Conservation (phyloP, 2,888 invertebrate species). For the Chouioia cunea region DNA sequence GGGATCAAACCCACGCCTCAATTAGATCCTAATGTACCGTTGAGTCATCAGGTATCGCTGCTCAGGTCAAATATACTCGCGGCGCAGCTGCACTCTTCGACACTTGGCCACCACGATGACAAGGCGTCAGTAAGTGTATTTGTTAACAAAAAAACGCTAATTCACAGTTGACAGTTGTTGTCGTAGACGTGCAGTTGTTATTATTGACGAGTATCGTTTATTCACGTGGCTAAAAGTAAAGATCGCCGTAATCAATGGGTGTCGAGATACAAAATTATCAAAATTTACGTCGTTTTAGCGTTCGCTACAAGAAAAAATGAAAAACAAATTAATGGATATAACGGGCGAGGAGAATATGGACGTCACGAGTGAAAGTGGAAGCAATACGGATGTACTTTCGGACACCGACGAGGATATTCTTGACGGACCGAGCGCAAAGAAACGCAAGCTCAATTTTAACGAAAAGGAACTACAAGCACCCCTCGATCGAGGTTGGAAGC, state of each 20-base stretch:
- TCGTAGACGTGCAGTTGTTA: no score
- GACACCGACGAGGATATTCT: slow-evolving; percentile 66
- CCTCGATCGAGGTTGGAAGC: slow-evolving; percentile 82
- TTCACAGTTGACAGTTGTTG: neutral
- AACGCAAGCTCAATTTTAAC: slow-evolving; percentile 64
- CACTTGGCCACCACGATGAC: slow-evolving; percentile 60
- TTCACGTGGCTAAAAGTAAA: no score
- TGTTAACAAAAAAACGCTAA: no score
- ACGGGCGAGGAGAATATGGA: slow-evolving; percentile 68
- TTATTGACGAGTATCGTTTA: no score
- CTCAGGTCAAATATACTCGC: slow-evolving; percentile 76
- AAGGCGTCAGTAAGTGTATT: slow-evolving; percentile 60
- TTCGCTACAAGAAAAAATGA: slow-evolving; percentile 68
- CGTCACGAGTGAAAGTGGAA: slow-evolving; percentile 67
- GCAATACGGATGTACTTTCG: slow-evolving; percentile 65
- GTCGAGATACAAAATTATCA: slow-evolving; percentile 52
- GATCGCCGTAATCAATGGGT: no score
- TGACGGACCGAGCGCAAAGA: slow-evolving; percentile 64
- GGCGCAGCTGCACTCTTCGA: slow-evolving; percentile 72
- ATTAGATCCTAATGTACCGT: slow-evolving; percentile 71
- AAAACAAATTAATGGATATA: slow-evolving; percentile 64
- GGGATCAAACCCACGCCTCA: slow-evolving; percentile 81
- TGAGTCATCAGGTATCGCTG: slow-evolving; percentile 73
- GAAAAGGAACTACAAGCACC: slow-evolving; percentile 65
- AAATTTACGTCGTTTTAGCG: slow-evolving; percentile 62